Conservation (phyloP, 2,797 vertebrate genomes). For the Pseudochirops corinnae region DNA sequence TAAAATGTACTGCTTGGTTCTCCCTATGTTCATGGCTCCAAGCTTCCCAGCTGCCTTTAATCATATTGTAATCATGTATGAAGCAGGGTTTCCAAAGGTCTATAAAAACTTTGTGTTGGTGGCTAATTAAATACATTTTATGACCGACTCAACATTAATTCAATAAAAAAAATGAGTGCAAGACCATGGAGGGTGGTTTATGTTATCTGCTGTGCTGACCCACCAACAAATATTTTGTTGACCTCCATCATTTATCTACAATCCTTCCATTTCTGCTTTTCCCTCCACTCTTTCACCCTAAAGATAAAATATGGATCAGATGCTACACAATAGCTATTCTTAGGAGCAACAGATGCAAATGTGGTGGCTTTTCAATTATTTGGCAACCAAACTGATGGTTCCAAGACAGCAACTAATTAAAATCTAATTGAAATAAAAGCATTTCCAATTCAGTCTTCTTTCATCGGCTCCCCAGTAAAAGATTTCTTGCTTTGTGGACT, state of each 20-base stretch:
- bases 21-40: constrained; percentile 62
- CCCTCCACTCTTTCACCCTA: constrained; percentile 45
- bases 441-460: constrained; percentile 80
- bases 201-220: constrained; percentile 69
- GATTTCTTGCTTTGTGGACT: constrained; percentile 55
- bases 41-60: constrained; percentile 74
- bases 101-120: constrained; percentile 81
- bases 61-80: constrained; percentile 79
- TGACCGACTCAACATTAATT: constrained; percentile 78
- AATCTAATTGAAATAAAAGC: constrained; percentile 87
- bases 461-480: constrained; percentile 66
- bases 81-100: constrained; percentile 80
- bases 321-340: constrained; percentile 72
- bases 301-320: constrained; percentile 77
- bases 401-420: constrained; percentile 86
- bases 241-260: constrained; percentile 79
- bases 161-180: constrained; percentile 80
- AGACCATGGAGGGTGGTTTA: constrained; percentile 70
- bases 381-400: constrained; percentile 77
- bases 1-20: neutral
- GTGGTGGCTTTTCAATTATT: constrained; percentile 86
- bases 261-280: constrained; percentile 56
- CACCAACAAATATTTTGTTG: constrained; percentile 66
- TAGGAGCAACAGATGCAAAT: constrained; percentile 82
- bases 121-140: constrained; percentile 84